Evolutionary conservation across 2,797 vertebrate species (phyloP), one percentile per base, ranked within the genome.

Genomic region (Clarias fuscus): DNA sequence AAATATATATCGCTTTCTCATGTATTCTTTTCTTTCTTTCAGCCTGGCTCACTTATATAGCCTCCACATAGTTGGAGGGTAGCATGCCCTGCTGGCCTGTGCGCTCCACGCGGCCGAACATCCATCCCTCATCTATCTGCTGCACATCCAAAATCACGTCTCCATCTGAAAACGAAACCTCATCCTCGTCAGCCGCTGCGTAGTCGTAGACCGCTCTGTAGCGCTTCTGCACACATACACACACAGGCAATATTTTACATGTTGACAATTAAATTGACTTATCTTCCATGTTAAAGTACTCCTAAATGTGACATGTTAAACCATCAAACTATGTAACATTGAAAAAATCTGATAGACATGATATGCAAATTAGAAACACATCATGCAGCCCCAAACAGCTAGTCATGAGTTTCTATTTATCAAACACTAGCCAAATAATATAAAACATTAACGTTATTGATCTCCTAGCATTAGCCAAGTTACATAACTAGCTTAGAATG

Each of bases 101-200:
- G 92, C 98, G 97, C 94, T 98, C 97, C 93, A 99, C 98, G 11
- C 96, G 96, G 68, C 98, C 98, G 0, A 97, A 98, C 96, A 99
- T 96, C 98, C 98, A 99, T 0, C 98, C 98, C 0, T 98, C 97
- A 0, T 99, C 97, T 7, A 99, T 98, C 88, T 95, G 96, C 96
- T 99, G 97, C 91, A 97, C 97, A 0, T 99, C 97, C 86, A 95
- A 65, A 85, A 99, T 97, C 89, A 97, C 88, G 83, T 99, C 98
- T 0, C 98, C 98, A 0, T 98, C 98, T 89, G 96, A 95, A 89
- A 99, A 97, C 13, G 98, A 98, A 37, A 99, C 96, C 87, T 99
- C 98, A 0, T 99, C 98, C 0, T 97, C 95, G 0, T 99, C 98
- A 0, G 97, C 97, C 0, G 98, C 97, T 0, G 88, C 92, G 92